A percentile compares a stretch with the other conserved stretches of the same genome.
These are phyloP conservation scores for Atta cephalotes DNA, from an alignment of 1,140 invertebrate species.

Conservation along the genomic window DNA sequence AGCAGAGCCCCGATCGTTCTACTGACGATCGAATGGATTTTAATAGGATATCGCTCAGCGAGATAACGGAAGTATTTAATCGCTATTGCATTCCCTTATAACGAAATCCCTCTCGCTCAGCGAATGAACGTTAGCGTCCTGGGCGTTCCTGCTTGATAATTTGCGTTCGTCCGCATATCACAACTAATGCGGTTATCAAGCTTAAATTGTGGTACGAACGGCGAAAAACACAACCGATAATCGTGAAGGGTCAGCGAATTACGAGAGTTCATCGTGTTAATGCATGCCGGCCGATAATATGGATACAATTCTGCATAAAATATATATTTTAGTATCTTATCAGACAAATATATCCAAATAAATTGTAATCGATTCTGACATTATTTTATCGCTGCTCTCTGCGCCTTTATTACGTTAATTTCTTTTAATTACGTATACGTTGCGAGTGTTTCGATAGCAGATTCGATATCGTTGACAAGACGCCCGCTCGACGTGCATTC, in stretches of 20 bases:
- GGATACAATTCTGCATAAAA: not conserved
- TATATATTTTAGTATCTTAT: slow-evolving; percentile 26
- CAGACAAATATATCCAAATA: not conserved
- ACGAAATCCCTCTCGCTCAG: slow-evolving; percentile 31
- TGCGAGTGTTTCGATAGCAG: not conserved
- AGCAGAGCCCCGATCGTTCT: slow-evolving; percentile 10
- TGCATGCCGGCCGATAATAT: slow-evolving; percentile 17
- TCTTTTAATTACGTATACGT: not conserved
- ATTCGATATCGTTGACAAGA: slow-evolving; percentile 28
- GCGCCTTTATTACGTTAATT: not conserved
- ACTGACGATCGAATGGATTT: slow-evolving; percentile 58
- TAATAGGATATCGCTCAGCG: slow-evolving; percentile 61
- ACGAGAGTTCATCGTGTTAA: slow-evolving; percentile 18
- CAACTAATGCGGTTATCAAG: slow-evolving; percentile 58
- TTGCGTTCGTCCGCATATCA: slow-evolving; percentile 41
- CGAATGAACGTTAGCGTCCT: slow-evolving; percentile 32
- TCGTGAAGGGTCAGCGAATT: slow-evolving; percentile 38
- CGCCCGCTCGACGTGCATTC: slow-evolving; percentile 18
- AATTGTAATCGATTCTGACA: not conserved
- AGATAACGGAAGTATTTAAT: slow-evolving; percentile 64
- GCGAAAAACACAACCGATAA: slow-evolving; percentile 25
- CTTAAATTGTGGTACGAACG: slow-evolving; percentile 29
- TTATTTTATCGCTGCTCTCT: not conserved
- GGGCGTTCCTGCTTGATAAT: slow-evolving; percentile 47
- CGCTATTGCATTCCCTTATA: slow-evolving; percentile 59